These are phyloP conservation scores for Pachypsylla venusta DNA, from an alignment of 1,140 invertebrate species.

Conservation along the genomic window DNA sequence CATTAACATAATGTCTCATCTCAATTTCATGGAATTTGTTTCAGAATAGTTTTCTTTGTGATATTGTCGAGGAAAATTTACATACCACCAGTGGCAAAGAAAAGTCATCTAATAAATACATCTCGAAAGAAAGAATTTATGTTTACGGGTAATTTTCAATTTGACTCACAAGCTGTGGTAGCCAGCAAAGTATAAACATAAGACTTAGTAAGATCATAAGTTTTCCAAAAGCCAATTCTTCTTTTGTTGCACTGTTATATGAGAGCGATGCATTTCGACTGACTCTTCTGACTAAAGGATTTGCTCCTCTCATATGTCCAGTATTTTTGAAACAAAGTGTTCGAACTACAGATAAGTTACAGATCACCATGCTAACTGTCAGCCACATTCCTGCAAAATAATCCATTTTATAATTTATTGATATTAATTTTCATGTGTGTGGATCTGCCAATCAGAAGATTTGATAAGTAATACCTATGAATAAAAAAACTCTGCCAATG, in stretches of 20 bases:
- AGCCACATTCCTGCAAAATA: conserved; percentile 45
- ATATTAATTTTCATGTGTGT: neutral
- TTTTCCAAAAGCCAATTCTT: conserved; percentile 67
- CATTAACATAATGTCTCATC: too few relatives aligned
- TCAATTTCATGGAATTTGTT: too few relatives aligned
- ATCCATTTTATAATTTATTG: conserved; percentile 6
- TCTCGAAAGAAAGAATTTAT: too few relatives aligned
- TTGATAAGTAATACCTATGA: too few relatives aligned
- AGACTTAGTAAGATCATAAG: conserved; percentile 68
- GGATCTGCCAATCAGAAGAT: too few relatives aligned
- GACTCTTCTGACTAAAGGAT: conserved; percentile 21
- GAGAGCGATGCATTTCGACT: conserved; percentile 23
- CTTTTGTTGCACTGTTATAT: conserved; percentile 39
- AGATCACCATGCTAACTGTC: conserved; percentile 58
- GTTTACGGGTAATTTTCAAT: too few relatives aligned
- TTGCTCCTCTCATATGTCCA: conserved; percentile 13
- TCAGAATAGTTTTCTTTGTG: too few relatives aligned
- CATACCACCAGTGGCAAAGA: too few relatives aligned
- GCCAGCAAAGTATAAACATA: conserved; percentile 68
- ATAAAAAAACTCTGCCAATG: too few relatives aligned
- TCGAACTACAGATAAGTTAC: conserved; percentile 63
- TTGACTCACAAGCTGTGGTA: conserved; percentile 63
- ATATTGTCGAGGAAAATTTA: too few relatives aligned
- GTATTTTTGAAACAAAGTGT: conserved; percentile 33
- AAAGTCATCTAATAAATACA: too few relatives aligned